Evolutionary conservation across 2,797 vertebrate species (phyloP).

Genomic region (Onychomys arenicola): DNA sequence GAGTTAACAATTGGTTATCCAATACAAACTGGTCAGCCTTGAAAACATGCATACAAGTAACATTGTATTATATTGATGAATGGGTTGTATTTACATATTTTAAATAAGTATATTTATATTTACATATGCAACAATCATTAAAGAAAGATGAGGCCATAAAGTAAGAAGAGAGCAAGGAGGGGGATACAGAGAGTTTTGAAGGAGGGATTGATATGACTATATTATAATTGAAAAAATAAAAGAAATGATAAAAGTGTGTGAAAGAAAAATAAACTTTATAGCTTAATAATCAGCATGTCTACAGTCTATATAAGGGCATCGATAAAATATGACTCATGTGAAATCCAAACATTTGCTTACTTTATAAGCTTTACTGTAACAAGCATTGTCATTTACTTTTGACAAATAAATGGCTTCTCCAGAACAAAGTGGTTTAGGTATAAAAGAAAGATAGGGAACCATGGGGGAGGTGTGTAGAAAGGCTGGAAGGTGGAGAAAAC

Average conservation of each 20-base stretch:
- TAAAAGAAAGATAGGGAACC: too few species aligned
- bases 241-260: not conserved
- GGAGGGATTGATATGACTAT: not conserved
- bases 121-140: not conserved
- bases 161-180: not conserved
- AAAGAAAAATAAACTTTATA: too few species aligned
- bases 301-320: not conserved
- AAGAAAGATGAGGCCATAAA: not conserved
- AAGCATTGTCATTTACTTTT: not conserved
- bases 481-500: not conserved
- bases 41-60: not conserved
- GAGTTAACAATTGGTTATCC: not conserved
- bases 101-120: not conserved
- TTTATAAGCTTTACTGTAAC: not conserved
- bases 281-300: not conserved
- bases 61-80: not conserved
- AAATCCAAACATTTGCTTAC: not conserved
- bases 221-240: not conserved
- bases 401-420: not conserved
- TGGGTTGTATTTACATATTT: not conserved
- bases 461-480: not conserved
- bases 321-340: not conserved
- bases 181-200: too few species aligned
- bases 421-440: not conserved
- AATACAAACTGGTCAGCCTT: not conserved